Evolutionary conservation across 1,140 invertebrate genomes (phyloP).

Genomic region (Aphelinus certus): DNA sequence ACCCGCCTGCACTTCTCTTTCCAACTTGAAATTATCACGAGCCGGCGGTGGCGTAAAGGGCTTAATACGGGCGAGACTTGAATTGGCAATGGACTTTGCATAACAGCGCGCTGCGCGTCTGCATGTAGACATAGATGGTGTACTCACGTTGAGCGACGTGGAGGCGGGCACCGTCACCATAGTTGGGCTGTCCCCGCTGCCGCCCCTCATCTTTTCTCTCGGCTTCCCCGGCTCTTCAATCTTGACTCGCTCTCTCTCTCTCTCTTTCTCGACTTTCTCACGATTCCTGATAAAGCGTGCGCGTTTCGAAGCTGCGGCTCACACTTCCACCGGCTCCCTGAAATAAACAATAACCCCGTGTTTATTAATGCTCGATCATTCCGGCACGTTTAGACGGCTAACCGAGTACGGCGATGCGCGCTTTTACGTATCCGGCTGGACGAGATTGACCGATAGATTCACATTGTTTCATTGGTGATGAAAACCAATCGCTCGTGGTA

Average conservation of each 20-base stretch:
- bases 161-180: slow-evolving; percentile 65
- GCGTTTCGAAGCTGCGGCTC: too few relatives aligned
- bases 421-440: too few relatives aligned
- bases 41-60: slow-evolving; percentile 45
- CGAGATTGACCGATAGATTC: too few relatives aligned
- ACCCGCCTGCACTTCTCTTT: too few relatives aligned
- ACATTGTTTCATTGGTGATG: too few relatives aligned
- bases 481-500: too few relatives aligned
- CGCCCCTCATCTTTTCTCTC: slow-evolving; percentile 59
- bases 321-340: too few relatives aligned
- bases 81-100: slow-evolving; percentile 44
- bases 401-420: too few relatives aligned
- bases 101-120: neutral
- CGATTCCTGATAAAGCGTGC: too few relatives aligned
- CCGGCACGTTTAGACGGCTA: too few relatives aligned
- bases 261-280: neutral
- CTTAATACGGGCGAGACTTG: slow-evolving; percentile 45
- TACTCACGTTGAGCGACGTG: slow-evolving; percentile 56
- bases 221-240: neutral
- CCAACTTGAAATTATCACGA: neutral
- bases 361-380: too few relatives aligned
- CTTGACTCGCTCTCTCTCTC: neutral
- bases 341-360: too few relatives aligned
- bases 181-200: slow-evolving; percentile 56
- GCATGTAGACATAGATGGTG: neutral